These are phyloP conservation scores for Oxytorus armatus DNA, from an alignment of 2,888 invertebrate species.

Conservation along the genomic window DNA sequence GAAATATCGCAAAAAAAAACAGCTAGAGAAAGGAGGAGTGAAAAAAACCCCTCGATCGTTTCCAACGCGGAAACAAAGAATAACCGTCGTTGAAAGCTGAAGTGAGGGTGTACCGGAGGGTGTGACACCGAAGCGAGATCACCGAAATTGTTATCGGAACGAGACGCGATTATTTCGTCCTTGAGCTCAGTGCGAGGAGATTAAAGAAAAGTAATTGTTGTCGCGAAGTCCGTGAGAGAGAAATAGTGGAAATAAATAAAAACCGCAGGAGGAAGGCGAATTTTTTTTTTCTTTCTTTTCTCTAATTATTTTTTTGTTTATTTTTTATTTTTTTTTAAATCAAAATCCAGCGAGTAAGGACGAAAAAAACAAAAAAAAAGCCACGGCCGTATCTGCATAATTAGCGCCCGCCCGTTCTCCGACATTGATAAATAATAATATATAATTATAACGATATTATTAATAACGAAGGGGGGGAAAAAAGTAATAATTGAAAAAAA, in stretches of 20 bases:
- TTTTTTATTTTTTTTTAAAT: background rate
- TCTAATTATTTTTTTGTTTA: background rate
- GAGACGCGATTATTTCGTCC: too few species aligned
- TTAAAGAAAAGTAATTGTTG: too few species aligned
- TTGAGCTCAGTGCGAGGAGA: too few species aligned
- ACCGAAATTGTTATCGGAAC: too few species aligned
- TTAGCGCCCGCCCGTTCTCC: constrained; percentile 83
- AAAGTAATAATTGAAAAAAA: constrained; percentile 70
- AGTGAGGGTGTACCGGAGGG: too few species aligned
- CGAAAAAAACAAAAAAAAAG: constrained; percentile 60
- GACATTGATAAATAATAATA: constrained; percentile 81
- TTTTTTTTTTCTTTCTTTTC: background rate
- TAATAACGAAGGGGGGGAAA: constrained; percentile 63
- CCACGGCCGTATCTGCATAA: constrained; percentile 80
- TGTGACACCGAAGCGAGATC: too few species aligned
- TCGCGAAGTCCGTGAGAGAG: too few species aligned
- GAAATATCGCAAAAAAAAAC: constrained; percentile 63
- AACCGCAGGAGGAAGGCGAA: constrained; percentile 43
- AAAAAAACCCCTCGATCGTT: too few species aligned
- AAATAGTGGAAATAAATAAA: constrained; percentile 18
- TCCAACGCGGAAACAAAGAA: too few species aligned
- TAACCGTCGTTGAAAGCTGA: too few species aligned
- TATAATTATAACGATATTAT: constrained; percentile 63
- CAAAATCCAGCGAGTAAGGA: constrained; percentile 25
- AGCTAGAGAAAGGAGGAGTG: constrained; percentile 52